These are phyloP conservation scores for Tetrao urogallus DNA, from an alignment of 2,113 vertebrate genomes.

Conservation along the genomic window DNA sequence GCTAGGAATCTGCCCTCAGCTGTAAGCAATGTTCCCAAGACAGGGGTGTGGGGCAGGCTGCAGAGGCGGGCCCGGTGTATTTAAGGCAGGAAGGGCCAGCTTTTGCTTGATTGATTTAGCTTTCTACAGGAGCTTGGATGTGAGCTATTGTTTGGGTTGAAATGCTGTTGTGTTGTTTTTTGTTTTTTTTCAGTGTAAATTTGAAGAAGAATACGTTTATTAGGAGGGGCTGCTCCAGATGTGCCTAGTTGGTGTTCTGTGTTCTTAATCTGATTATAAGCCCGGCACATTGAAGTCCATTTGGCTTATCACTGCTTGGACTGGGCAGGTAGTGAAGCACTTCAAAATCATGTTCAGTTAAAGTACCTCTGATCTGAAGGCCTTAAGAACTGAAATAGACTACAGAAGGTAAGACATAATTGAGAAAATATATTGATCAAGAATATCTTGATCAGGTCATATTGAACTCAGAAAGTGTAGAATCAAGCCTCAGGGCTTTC, in stretches of 20 bases:
- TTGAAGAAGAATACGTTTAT: fast-evolving
- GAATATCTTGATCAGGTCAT: neutral
- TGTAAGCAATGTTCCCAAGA: neutral
- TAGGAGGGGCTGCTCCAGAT: neutral
- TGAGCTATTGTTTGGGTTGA: fast-evolving
- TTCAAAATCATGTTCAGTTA: neutral
- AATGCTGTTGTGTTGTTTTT: neutral
- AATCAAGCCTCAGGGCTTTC: neutral
- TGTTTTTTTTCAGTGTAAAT: too few species aligned
- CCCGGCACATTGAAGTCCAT: neutral
- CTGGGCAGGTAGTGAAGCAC: neutral
- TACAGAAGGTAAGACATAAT: neutral
- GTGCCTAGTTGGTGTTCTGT: neutral
- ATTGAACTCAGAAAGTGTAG: neutral
- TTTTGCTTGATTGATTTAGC: fast-evolving
- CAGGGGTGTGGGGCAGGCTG: neutral
- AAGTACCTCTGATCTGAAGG: neutral
- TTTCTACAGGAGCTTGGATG: fast-evolving
- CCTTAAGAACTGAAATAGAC: neutral
- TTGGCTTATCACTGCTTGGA: neutral
- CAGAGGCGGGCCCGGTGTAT: neutral
- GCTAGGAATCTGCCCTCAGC: neutral
- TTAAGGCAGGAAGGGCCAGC: fast-evolving
- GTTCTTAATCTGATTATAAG: neutral
- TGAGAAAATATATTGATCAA: neutral